Evolutionary conservation across 2,888 invertebrate species (phyloP).

Genomic region (Neria commutata): DNA sequence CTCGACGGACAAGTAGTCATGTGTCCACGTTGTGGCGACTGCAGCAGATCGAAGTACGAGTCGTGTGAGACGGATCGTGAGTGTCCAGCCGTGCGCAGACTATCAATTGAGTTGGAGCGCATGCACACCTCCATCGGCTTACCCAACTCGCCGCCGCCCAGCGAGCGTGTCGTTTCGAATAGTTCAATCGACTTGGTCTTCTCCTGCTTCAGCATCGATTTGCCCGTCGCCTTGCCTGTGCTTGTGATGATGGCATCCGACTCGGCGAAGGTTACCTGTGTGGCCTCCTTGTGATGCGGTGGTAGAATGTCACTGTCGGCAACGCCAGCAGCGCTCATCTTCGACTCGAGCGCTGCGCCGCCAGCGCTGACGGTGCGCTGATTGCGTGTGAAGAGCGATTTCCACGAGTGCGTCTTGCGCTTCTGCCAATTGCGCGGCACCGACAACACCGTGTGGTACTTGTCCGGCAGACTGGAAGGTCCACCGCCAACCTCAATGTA

Average conservation of each 20-base stretch:
- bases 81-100: constrained; percentile 60
- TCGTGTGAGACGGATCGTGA: constrained; percentile 87
- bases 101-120: constrained; percentile 61
- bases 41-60: constrained; percentile 81
- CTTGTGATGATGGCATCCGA: constrained; percentile 42
- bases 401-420: constrained; percentile 62
- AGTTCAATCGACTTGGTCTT: constrained; percentile 60
- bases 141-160: constrained; percentile 29
- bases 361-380: constrained; percentile 51
- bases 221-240: constrained; percentile 39
- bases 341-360: constrained; percentile 45
- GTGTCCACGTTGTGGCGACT: constrained; percentile 61
- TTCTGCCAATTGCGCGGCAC: constrained; percentile 69
- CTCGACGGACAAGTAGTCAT: constrained; percentile 62
- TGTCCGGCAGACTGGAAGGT: constrained; percentile 74
- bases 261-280: constrained; percentile 57
- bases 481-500: constrained; percentile 80
- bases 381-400: constrained; percentile 62
- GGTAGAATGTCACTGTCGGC: constrained; percentile 28
- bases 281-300: constrained; percentile 39
- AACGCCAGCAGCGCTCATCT: constrained; percentile 23
- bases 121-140: constrained; percentile 61
- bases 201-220: constrained; percentile 49
- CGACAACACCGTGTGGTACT: constrained; percentile 92
- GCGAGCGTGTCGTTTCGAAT: constrained; percentile 50